Evolutionary conservation across 64 coral and sea anemone genomes (phyloP).

Genomic region (Trachythela sp.): DNA sequence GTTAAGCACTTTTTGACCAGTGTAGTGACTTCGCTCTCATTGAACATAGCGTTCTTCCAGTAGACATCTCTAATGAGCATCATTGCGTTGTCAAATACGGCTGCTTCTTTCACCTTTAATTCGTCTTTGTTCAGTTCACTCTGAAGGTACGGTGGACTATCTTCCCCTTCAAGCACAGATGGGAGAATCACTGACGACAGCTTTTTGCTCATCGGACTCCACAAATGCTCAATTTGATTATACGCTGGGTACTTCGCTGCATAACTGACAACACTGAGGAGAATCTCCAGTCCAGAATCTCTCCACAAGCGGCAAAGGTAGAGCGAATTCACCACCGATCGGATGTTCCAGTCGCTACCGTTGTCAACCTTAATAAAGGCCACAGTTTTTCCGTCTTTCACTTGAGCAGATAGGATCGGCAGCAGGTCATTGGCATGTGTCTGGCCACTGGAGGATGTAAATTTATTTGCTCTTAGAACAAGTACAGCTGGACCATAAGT

Average conservation of each 20-base stretch:
- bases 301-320: slow-evolving; percentile 26
- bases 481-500: neutral
- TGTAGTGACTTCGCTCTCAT: slow-evolving; percentile 9
- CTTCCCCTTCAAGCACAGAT: slow-evolving; percentile 19
- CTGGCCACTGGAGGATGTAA: neutral
- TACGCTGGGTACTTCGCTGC: slow-evolving; percentile 38
- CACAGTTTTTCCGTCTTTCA: slow-evolving; percentile 44
- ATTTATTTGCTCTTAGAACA: neutral
- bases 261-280: slow-evolving; percentile 10
- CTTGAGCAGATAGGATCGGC: slow-evolving; percentile 26
- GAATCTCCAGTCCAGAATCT: slow-evolving; percentile 31
- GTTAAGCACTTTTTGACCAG: neutral
- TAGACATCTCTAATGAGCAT: neutral
- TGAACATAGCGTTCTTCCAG: slow-evolving; percentile 33
- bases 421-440: slow-evolving; percentile 38
- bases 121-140: neutral
- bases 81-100: slow-evolving; percentile 25
- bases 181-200: slow-evolving; percentile 17
- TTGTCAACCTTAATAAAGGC: slow-evolving; percentile 37
- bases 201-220: slow-evolving; percentile 25
- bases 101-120: slow-evolving; percentile 7
- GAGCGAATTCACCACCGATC: slow-evolving; percentile 25
- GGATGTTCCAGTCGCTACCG: slow-evolving; percentile 34
- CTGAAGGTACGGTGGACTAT: slow-evolving; percentile 30
- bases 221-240: slow-evolving; percentile 23